phyloP scores from a whole-genome alignment of 2,797 vertebrate species.

The Pangasius macronema region DNA sequence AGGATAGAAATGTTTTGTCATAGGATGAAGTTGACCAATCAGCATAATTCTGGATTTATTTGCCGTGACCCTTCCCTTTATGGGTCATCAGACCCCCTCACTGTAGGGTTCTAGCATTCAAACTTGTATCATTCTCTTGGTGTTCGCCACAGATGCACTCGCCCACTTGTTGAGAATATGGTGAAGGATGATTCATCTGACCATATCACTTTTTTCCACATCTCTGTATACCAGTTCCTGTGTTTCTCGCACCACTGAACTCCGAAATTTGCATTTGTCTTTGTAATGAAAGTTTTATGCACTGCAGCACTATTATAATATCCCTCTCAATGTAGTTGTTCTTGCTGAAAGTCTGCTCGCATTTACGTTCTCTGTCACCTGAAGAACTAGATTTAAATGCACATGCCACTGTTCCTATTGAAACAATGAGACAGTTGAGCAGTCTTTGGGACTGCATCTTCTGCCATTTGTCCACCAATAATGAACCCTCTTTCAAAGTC shows the following conservation, averaged over 20 bases:
- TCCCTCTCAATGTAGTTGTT: background rate
- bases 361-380: constrained; percentile 6
- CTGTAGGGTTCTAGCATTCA: background rate
- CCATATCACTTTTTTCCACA: background rate
- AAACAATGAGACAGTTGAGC: constrained; percentile 2
- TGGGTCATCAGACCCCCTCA: background rate
- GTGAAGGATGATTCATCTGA: background rate
- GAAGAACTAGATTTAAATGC: background rate
- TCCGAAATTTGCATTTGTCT: background rate
- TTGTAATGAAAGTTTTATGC: background rate
- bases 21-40: background rate
- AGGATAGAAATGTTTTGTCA: background rate
- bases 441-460: background rate
- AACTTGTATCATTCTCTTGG: background rate
- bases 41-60: background rate
- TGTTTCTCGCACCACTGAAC: background rate
- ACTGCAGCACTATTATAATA: constrained; percentile 4
- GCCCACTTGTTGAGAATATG: constrained; percentile 2
- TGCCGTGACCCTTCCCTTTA: background rate
- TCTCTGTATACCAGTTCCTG: background rate
- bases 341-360: background rate
- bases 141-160: background rate
- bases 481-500: background rate
- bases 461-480: background rate
- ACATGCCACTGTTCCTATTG: background rate